A percentile compares a stretch with the other conserved stretches of the same genome.
These are phyloP conservation scores for Hippoglossus stenolepis DNA, from an alignment of 2,113 vertebrate species.

Conservation along the genomic window DNA sequence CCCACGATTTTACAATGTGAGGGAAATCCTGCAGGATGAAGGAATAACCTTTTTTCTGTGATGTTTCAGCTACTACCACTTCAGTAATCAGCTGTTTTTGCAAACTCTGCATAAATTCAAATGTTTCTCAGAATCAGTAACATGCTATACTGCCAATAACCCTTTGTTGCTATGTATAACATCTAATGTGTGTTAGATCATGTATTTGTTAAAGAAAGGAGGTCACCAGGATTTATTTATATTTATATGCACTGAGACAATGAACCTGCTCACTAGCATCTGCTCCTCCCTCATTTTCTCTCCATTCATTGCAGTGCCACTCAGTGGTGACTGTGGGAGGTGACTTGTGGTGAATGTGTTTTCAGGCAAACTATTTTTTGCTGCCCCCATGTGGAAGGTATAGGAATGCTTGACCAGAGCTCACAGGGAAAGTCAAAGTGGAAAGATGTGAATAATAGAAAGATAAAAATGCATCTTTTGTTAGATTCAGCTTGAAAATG, in stretches of 20 bases:
- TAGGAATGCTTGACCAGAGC: neutral
- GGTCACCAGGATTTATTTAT: constrained; percentile 5
- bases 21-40: no score
- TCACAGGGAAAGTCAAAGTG: neutral
- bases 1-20: no score
- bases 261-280: constrained; percentile 4
- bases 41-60: no score
- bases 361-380: neutral
- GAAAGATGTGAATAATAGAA: neutral
- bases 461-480: neutral
- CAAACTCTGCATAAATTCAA: no score
- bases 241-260: constrained; percentile 35
- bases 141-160: neutral
- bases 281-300: neutral
- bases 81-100: no score
- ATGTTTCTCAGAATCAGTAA: neutral
- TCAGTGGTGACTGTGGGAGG: constrained; percentile 49
- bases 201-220: neutral
- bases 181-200: neutral
- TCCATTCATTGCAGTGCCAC: constrained; percentile 44
- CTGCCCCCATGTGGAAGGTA: constrained; percentile 47
- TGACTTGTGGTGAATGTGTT: neutral
- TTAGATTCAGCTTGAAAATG: no score
- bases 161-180: neutral
- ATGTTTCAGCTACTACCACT: no score